These are phyloP conservation scores for Acrocephalus scirpaceus DNA, from an alignment of 2,797 vertebrate species.

Conservation along the genomic window DNA sequence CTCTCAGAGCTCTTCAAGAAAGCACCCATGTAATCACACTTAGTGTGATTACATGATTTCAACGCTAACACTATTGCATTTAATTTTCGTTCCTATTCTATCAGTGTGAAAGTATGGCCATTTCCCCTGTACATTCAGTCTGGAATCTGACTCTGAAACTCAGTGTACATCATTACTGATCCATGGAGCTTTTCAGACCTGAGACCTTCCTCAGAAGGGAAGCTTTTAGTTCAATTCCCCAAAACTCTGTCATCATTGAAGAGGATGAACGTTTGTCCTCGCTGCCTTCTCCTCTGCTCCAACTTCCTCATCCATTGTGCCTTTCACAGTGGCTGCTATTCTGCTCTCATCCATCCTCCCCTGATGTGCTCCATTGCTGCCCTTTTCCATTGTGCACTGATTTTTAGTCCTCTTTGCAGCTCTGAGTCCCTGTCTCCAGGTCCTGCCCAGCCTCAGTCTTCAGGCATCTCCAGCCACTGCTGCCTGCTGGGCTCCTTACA, in stretches of 20 bases:
- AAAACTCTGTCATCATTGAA: not conserved
- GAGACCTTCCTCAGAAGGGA: not conserved
- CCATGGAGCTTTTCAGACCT: not conserved
- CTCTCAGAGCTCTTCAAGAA: too few species aligned
- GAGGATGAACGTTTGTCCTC: not conserved
- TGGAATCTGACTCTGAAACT: not conserved
- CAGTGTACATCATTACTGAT: not conserved
- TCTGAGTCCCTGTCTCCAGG: not conserved
- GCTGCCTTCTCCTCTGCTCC: not conserved
- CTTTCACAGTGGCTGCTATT: not conserved
- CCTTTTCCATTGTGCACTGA: not conserved
- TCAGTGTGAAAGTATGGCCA: not conserved
- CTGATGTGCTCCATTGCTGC: not conserved
- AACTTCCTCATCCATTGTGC: not conserved
- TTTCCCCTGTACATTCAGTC: not conserved
- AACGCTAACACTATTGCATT: not conserved
- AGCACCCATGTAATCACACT: too few species aligned
- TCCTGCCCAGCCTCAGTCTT: not conserved
- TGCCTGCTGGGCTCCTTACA: not conserved
- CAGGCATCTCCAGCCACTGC: not conserved
- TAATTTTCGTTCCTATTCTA: not conserved
- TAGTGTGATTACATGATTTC: too few species aligned
- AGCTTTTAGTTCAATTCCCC: not conserved
- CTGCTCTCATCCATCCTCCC: not conserved
- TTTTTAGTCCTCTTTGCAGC: not conserved